Base-by-base conservation (phyloP, 1,140 invertebrate genomes). In the Penaeus japonicus region DNA sequence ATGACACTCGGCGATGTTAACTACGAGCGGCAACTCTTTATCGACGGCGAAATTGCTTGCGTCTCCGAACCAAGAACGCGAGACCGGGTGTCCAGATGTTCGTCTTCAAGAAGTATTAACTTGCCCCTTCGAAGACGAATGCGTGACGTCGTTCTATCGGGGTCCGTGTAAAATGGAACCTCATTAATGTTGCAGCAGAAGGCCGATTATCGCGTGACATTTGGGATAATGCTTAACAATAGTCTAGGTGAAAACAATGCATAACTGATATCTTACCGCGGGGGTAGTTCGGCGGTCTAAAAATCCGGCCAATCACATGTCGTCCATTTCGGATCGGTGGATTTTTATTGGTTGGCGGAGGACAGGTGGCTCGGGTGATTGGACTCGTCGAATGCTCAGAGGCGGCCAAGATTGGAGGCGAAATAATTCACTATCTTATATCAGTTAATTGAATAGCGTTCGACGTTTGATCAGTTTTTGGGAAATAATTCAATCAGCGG, bases 211-310 rank as follows among this genome's bases (percentile, higher is more conserved):
- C 53, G 79, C 79, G 62, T 87, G 85, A 87, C 85, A 87, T 87
- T 87, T 87, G 55, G 62, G 79, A 87, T 87, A 87, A 87, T 87
- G 22, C 79, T 87, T 81, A 81, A 82, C 85, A 87, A 87, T 82
- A 81, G 59, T 55, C 62, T 53, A 73, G 85, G 62, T 82, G 85
- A 87, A 87, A 87, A 87, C 85, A 87, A 87, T 87, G 79, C 85
- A 87, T 87, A 87, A 54, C 85, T 87, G 85, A 87, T 87, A 20
- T 18, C n/a, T 47, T 12, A 12, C 47, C 47, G 47, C 27, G 35
- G 20, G 30, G 30, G 7, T 15, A 12, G 30, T 7, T 59, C 20
- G n/a, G 55, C 2, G 32, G 22, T n/a, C 20, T 57, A 87, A 87
- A 87, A 87, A 82, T 82, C 30, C 24, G 54, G 47, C 85, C 85